A percentile compares a stretch with the other conserved stretches of the same genome.
These are phyloP conservation scores for Himalopsyche anomala DNA, from an alignment of 2,888 invertebrate species.

Conservation along the genomic window DNA sequence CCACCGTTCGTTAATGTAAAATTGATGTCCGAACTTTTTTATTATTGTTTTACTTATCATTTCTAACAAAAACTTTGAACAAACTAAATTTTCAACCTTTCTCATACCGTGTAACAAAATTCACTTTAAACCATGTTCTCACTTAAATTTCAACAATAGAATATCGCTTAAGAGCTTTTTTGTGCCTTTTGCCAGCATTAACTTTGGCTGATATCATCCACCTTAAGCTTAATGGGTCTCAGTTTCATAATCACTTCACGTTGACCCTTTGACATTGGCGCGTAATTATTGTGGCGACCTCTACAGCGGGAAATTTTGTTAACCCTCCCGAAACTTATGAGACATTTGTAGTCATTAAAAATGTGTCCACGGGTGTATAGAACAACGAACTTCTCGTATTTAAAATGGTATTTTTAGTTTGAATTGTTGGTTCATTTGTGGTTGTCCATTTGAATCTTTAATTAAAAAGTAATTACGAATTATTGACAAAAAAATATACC, in stretches of 20 bases:
- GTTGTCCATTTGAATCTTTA: too few species aligned
- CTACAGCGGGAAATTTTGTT: slow-evolving; percentile 7
- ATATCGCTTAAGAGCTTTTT: slow-evolving; percentile 32
- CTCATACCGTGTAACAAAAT: background rate
- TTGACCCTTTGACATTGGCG: background rate
- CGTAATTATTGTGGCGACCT: background rate
- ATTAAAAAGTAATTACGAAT: too few species aligned
- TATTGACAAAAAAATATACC: too few species aligned
- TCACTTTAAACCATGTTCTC: background rate
- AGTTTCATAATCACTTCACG: slow-evolving; percentile 5
- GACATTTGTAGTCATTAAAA: background rate
- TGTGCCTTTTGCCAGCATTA: background rate
- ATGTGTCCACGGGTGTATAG: too few species aligned
- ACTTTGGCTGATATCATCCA: slow-evolving; percentile 2
- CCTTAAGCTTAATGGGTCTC: background rate
- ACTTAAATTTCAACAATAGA: background rate
- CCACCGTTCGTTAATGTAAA: background rate
- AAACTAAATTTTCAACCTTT: background rate
- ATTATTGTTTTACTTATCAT: slow-evolving; percentile 10
- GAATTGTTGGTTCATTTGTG: too few species aligned
- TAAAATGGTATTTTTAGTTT: too few species aligned
- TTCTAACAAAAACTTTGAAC: slow-evolving; percentile 11
- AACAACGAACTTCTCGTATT: too few species aligned
- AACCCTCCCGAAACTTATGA: background rate
- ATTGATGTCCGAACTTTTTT: slow-evolving; percentile 9